phyloP scores from a whole-genome alignment of 1,140 invertebrate species.

The Leucophenga varia region DNA sequence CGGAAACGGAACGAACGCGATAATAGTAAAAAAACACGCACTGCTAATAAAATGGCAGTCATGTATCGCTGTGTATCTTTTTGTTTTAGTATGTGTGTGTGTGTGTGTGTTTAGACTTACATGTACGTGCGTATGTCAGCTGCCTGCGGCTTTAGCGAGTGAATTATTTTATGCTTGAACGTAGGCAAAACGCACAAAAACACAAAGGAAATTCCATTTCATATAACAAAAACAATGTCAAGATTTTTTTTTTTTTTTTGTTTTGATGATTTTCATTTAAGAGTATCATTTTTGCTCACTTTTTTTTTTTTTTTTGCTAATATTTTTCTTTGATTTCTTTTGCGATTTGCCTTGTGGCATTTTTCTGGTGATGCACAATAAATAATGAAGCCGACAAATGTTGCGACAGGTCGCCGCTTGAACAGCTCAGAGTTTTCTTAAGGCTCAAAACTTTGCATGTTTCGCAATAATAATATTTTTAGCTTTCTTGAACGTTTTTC shows the following conservation, averaged over 20 bases:
- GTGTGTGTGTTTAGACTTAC: background rate
- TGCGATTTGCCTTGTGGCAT: background rate
- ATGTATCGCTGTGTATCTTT: conserved; percentile 20
- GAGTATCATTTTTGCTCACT: too few relatives aligned
- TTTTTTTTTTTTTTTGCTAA: too few relatives aligned
- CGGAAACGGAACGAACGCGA: conserved; percentile 17
- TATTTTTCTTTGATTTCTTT: background rate
- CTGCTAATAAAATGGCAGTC: conserved; percentile 49
- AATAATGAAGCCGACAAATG: conserved; percentile 52
- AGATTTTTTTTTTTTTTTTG: too few relatives aligned
- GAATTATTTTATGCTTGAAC: conserved; percentile 49
- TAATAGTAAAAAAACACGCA: conserved; percentile 52
- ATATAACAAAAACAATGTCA: too few relatives aligned
- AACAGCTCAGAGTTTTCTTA: too few relatives aligned
- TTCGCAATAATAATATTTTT: conserved; percentile 55
- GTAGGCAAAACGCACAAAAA: conserved; percentile 40
- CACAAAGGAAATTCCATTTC: too few relatives aligned
- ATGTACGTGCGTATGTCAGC: conserved; percentile 46
- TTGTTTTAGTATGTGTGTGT: background rate
- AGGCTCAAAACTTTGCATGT: too few relatives aligned
- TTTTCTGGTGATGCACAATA: conserved; percentile 24
- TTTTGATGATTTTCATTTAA: too few relatives aligned
- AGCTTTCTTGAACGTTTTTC: too few relatives aligned
- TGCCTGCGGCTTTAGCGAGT: conserved; percentile 47
- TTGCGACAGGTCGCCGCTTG: conserved; percentile 37